Percentiles rank a stretch among this genome's conserved stretches.
Conservation (phyloP, 2,888 invertebrate genomes). For the Volucella bombylans region DNA sequence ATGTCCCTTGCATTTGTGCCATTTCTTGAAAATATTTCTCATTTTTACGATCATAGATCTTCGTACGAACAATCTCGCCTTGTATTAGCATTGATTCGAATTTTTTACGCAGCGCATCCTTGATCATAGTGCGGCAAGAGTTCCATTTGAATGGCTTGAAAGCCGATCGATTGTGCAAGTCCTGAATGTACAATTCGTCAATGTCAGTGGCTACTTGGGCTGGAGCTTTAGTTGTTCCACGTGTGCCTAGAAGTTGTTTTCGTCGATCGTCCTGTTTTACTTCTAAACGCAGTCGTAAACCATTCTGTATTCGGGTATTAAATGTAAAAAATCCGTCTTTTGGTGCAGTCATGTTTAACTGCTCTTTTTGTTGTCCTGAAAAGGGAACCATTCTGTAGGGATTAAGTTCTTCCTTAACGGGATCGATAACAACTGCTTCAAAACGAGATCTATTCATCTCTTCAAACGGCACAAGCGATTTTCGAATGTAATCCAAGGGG, state of each 20-base stretch:
- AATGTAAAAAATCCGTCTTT: constrained; percentile 81
- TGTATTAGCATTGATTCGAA: constrained; percentile 81
- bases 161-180: constrained; percentile 78
- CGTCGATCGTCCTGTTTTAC: constrained; percentile 77
- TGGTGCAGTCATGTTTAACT: constrained; percentile 76
- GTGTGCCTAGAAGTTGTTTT: constrained; percentile 77
- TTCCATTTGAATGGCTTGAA: constrained; percentile 79
- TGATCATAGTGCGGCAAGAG: constrained; percentile 77
- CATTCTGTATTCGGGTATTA: constrained; percentile 79
- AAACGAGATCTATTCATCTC: constrained; percentile 80
- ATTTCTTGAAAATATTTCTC: constrained; percentile 79
- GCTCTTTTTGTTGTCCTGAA: constrained; percentile 80
- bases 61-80: constrained; percentile 79
- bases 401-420: constrained; percentile 77
- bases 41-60: constrained; percentile 79
- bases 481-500: constrained; percentile 80
- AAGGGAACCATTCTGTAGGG: constrained; percentile 80
- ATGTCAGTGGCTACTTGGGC: constrained; percentile 80
- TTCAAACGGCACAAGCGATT: constrained; percentile 81
- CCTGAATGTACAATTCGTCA: constrained; percentile 81
- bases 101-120: constrained; percentile 79
- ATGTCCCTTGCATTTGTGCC: constrained; percentile 76
- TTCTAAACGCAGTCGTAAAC: constrained; percentile 79
- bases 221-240: constrained; percentile 75
- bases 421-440: constrained; percentile 77